Base-by-base conservation (phyloP, 2,797 vertebrate species). In the Capromys pilorides region DNA sequence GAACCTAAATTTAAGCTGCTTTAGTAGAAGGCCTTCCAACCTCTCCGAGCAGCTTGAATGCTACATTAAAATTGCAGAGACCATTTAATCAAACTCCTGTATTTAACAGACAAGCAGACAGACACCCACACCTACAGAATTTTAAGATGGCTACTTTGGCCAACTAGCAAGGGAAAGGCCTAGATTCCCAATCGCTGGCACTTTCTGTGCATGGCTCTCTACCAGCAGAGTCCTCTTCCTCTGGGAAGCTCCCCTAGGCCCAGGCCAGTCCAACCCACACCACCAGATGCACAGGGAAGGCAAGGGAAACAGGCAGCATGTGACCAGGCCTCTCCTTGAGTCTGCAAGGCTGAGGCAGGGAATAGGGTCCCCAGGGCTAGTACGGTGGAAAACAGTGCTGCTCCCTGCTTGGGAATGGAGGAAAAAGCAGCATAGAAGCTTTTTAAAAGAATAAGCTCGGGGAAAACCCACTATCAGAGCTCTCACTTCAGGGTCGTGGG, bases 131-230 rank as follows among this genome's bases (percentile, higher is more conserved):
- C 85, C 88, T 78, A 2, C 45, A 81, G 64, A 28, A 94, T 86
- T 64, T 89, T 86, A 94, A 97, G 88, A 96, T 95, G 96, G 94
- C 84, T 96, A 96, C 94, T 92, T 85, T 85, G 85, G 49, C 85
- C 87, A 95, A 86, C 33, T n/a, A 87, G 87, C 73, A 94, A 77
- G 62, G 87, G 45, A 66, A 90, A 90, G 80, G 87, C 86, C 86
- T 81, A 77, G 85, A 80, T 67, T 71, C 75, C 24, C 49, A 33
- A 12, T 33, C 14, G 59, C 71, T 39, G 21, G 81, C 41, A 80
- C 89, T 39, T 62, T 79, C 51, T 51, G 79, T 51, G 61, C 28
- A 67, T 45, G 31, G 9, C 59, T 51, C 54, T 41, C 13, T 31
- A 59, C 86, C 87, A 83, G 36, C 31, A 89, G 71, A 84, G 71